Conservation (phyloP, 37 sponge, comb jelly and placozoan genomes). For the Chondrilla cf. caribensis region DNA sequence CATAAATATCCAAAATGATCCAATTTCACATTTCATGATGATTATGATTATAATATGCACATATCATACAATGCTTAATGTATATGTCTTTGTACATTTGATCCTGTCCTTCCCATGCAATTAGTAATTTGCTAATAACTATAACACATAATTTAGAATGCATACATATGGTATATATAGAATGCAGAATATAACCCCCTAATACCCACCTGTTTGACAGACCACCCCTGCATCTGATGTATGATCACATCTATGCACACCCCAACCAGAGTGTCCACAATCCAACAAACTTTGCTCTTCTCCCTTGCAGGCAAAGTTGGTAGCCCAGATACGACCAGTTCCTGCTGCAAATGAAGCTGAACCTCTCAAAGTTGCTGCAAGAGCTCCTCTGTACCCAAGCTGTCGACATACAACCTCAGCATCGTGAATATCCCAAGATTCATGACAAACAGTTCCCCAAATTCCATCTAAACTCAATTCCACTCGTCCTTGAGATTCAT, state of each 20-base stretch:
- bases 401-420: neutral
- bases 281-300: neutral
- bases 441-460: neutral
- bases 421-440: neutral
- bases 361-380: neutral
- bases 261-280: neutral
- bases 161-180: too few species aligned
- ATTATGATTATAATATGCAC: too few species aligned
- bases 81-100: too few species aligned
- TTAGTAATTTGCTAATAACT: too few species aligned
- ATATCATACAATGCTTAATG: too few species aligned
- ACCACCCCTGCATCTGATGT: conserved; percentile 9
- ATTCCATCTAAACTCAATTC: neutral
- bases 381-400: neutral
- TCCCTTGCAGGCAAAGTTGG: neutral
- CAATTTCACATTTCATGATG: too few species aligned
- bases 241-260: neutral
- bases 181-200: too few species aligned
- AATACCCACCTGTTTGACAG: too few species aligned
- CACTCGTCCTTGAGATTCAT: neutral
- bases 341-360: neutral
- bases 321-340: neutral
- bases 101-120: too few species aligned
- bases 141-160: too few species aligned
- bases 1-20: too few species aligned